phyloP scores from a whole-genome alignment of 2,888 invertebrate species.

The Drosophila ustulata region DNA sequence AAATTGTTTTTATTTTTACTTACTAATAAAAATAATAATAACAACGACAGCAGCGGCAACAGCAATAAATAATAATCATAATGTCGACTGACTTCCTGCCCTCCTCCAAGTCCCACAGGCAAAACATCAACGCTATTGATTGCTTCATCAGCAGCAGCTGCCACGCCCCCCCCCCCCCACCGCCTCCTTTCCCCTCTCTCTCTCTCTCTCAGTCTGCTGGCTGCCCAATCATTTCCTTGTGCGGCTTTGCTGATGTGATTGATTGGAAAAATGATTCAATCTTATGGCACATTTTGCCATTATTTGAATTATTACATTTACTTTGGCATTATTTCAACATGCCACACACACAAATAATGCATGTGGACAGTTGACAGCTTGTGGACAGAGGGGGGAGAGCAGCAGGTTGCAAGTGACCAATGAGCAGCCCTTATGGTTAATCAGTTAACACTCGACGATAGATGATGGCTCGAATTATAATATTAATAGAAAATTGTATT shows the following conservation, averaged over 20 bases:
- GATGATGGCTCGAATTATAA: too few species aligned
- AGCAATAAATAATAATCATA: constrained; percentile 2
- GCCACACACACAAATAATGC: constrained; percentile 26
- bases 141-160: constrained; percentile 59
- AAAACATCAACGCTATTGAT: constrained; percentile 73
- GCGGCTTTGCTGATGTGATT: constrained; percentile 72
- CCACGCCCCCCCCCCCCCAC: not conserved
- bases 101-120: constrained; percentile 15
- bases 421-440: not conserved
- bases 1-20: constrained; percentile 77
- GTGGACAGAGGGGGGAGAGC: not conserved
- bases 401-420: constrained; percentile 2
- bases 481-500: not conserved
- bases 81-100: constrained; percentile 52
- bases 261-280: constrained; percentile 83
- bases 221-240: constrained; percentile 25
- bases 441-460: not conserved
- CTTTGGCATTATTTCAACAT: constrained; percentile 34
- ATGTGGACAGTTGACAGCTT: constrained; percentile 13
- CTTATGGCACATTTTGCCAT: constrained; percentile 65
- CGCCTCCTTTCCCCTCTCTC: not conserved
- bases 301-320: constrained; percentile 54
- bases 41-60: constrained; percentile 23
- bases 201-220: not conserved
- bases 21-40: constrained; percentile 59